Base-by-base conservation (phyloP, 2,888 invertebrate genomes). In the Crepidodera aurea region DNA sequence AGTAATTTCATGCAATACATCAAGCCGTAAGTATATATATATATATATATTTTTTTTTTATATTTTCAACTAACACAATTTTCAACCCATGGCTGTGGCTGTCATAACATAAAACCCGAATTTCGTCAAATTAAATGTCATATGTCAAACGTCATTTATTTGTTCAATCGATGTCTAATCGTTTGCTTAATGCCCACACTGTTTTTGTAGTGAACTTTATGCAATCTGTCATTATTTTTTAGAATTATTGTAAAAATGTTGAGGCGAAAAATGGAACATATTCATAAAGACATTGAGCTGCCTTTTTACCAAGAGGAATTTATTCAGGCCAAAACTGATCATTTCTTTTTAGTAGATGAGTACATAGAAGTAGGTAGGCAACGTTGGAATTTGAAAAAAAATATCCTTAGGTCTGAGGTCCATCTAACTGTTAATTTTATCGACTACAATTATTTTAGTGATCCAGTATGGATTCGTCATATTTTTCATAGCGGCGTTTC, bases 391-490 rank as follows among this genome's bases (percentile, higher is more conserved):
- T 53, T 16, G 15, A 27, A 8, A n/a, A n/a, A n/a, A n/a, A n/a
- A n/a, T n/a, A n/a, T n/a, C n/a, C n/a, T n/a, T n/a, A n/a, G n/a
- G n/a, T n/a, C n/a, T n/a, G n/a, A n/a, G n/a, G n/a, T n/a, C n/a
- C n/a, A n/a, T n/a, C 22, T 22, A 22, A 2, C 22, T 22, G 2
- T 22, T 8, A 32, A n/a, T 32, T 32, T 32, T n/a, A 10, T 32
- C 8, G 10, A 32, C 32, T 32, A 10, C 8, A 10, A n/a, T 32
- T 32, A 32, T 32, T 32, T 32, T 46, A 88, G 88, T 87, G 37
- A 82, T 88, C 48, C 88, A 89, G 77, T 88, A 85, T 77, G 88
- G 88, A 1, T 88, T 88, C 74, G 84, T 88, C 29, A 87, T 86
- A 1, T 82, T 89, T 55, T 89, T 89, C 75, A 86, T 87, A 15